These are phyloP conservation scores for Cheilosia scutellata DNA, from an alignment of 2,888 invertebrate species.

Conservation along the genomic window DNA sequence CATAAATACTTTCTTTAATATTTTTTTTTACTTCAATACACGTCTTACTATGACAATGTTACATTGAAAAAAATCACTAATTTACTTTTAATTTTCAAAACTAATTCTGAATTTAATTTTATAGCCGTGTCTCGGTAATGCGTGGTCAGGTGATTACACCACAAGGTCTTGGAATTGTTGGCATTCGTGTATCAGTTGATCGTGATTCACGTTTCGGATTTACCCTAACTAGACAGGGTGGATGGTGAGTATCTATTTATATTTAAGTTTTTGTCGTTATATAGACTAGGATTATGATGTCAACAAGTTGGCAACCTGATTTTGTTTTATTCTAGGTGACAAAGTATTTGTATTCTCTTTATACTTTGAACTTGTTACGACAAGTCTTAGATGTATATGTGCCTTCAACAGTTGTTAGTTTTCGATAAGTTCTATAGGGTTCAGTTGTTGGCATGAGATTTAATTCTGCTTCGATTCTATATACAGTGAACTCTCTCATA, in stretches of 20 bases:
- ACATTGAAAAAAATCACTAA: conserved; percentile 27
- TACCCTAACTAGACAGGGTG: conserved; percentile 95
- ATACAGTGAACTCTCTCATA: too few species aligned
- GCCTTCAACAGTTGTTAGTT: too few species aligned
- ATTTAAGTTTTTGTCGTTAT: neutral
- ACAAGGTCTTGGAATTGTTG: conserved; percentile 97
- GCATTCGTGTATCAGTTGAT: conserved; percentile 98
- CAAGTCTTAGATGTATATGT: too few species aligned
- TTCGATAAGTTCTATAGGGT: too few species aligned
- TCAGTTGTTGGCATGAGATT: too few species aligned
- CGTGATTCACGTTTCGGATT: conserved; percentile 97
- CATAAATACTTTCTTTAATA: conserved; percentile 43
- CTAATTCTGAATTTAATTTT: conserved; percentile 79
- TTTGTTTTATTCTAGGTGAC: too few species aligned
- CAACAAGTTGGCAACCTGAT: neutral
- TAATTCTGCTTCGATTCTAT: too few species aligned
- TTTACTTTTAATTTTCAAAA: conserved; percentile 24
- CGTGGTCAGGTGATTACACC: conserved; percentile 97
- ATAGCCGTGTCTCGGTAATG: conserved; percentile 99
- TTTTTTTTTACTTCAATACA: conserved; percentile 47
- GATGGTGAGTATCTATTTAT: conserved; percentile 91
- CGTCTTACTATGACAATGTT: conserved; percentile 56
- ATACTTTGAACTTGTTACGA: too few species aligned
- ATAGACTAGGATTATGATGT: neutral
- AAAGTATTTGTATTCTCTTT: too few species aligned